Evolutionary conservation across 2,113 vertebrate genomes (phyloP).

Genomic region (Campylorhamphus procurvoides): DNA sequence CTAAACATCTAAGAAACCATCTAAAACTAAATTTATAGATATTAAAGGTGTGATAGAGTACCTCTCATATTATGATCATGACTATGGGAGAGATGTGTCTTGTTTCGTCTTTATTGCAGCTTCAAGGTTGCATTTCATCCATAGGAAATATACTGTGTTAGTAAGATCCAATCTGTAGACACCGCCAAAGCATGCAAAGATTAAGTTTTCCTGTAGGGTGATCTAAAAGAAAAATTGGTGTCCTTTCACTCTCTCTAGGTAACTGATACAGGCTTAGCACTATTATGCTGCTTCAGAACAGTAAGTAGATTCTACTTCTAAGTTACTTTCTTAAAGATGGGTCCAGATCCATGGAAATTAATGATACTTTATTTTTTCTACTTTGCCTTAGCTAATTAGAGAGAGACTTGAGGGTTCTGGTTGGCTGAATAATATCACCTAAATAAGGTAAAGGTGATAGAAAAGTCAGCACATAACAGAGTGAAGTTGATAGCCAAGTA

Average conservation of each 20-base stretch:
- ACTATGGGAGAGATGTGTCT: background rate
- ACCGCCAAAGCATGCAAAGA: background rate
- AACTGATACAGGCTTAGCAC: background rate
- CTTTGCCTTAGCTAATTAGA: background rate
- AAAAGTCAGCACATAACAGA: background rate
- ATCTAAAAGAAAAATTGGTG: background rate
- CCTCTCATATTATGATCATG: background rate
- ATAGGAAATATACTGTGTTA: background rate
- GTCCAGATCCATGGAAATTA: background rate
- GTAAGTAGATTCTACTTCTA: background rate
- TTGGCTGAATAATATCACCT: background rate
- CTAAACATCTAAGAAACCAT: background rate
- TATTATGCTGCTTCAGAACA: background rate
- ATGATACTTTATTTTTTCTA: background rate
- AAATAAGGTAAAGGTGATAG: background rate
- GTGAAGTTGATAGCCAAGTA: background rate
- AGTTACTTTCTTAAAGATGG: background rate
- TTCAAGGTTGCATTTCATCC: background rate
- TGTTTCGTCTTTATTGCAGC: background rate
- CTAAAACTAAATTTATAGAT: background rate
- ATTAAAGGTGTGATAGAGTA: background rate
- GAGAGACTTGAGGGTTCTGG: background rate
- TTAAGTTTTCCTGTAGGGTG: background rate
- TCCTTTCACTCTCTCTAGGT: background rate
- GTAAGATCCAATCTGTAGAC: background rate